Evolutionary conservation across 2,888 invertebrate species (phyloP), one percentile per base, ranked within the genome.

Genomic region (Sicus ferrugineus): DNA sequence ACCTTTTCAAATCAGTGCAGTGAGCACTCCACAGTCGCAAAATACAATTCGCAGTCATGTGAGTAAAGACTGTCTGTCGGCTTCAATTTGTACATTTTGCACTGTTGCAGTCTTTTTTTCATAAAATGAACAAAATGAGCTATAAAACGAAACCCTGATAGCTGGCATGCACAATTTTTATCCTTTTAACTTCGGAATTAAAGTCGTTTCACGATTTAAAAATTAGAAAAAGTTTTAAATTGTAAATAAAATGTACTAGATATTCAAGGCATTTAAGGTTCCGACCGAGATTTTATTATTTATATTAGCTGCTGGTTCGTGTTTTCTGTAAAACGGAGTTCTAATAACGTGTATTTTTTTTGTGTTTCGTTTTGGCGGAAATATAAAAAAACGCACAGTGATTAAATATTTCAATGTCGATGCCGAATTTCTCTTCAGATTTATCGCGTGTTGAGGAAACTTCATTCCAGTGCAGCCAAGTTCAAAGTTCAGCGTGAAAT

Each of bases 61-160:
- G 74, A 70, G 70, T 68, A 74, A 72, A 11, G 38, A 67, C 63
- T 66, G 71, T 64, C 70, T 73, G 74, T 72, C 71, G 73, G 70
- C 48, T 69, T 68, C 69, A 74, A 74, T 74, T 74, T 73, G 71
- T 74, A 56, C 70, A 4, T 48, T 30, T 65, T 54, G 38, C 58
- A 52, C 1, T 11, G 19, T 1, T 52, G 52, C 23, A 52, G 52
- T 9, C 23, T 23, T 52, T 52, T 2, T 23, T 5, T 19, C 2
- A 52, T 11, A 9, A 23, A 2, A 21, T 30, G 30, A 58, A 30
- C 14, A 2, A 42, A 6, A 42, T 16, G 58, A 58, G 30, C 28
- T 3, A 30, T n/a, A 30, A 30, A 58, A 58, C 28, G 3, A 11
- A 56, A 30, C 28, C 16, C 28, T 3, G 4, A 14, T 30, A n/a